Percentiles rank a stretch among this genome's conserved stretches.
Evolutionary conservation across 2,113 vertebrate genomes (phyloP).

Genomic region (Mus spicilegus): DNA sequence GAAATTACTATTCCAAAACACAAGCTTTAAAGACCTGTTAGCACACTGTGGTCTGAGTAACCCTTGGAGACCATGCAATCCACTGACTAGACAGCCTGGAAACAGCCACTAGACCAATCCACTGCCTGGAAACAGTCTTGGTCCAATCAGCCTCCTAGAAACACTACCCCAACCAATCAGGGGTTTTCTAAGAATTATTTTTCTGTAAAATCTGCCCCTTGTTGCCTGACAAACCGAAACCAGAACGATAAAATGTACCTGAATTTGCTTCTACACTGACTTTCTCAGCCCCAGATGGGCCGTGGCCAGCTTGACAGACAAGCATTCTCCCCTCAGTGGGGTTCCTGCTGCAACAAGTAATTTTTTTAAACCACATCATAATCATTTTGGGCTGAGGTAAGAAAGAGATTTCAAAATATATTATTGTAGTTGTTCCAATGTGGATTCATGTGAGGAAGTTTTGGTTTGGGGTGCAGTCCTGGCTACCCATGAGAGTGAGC

Average conservation of each 20-base stretch:
- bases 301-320: background rate
- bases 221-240: slow-evolving; percentile 70
- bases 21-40: slow-evolving; percentile 65
- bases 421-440: slow-evolving; percentile 16
- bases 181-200: slow-evolving; percentile 60
- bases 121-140: slow-evolving; percentile 64
- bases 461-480: background rate
- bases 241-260: slow-evolving; percentile 55
- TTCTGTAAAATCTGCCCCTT: slow-evolving; percentile 55
- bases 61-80: slow-evolving; percentile 74
- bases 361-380: slow-evolving; percentile 26
- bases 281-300: background rate
- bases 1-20: slow-evolving; percentile 54
- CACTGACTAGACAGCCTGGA: slow-evolving; percentile 64
- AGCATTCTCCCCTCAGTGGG: background rate
- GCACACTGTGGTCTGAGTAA: slow-evolving; percentile 65
- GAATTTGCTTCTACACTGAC: slow-evolving; percentile 35
- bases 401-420: slow-evolving; percentile 60
- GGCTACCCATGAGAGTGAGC: background rate
- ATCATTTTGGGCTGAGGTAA: slow-evolving; percentile 62
- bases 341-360: slow-evolving; percentile 25
- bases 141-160: slow-evolving; percentile 69
- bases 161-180: slow-evolving; percentile 68
- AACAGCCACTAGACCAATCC: slow-evolving; percentile 73
- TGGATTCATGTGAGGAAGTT: slow-evolving; percentile 17